Base-by-base conservation (phyloP, 37 sponge, comb jelly and placozoan genomes). In the Oopsacas minuta region DNA sequence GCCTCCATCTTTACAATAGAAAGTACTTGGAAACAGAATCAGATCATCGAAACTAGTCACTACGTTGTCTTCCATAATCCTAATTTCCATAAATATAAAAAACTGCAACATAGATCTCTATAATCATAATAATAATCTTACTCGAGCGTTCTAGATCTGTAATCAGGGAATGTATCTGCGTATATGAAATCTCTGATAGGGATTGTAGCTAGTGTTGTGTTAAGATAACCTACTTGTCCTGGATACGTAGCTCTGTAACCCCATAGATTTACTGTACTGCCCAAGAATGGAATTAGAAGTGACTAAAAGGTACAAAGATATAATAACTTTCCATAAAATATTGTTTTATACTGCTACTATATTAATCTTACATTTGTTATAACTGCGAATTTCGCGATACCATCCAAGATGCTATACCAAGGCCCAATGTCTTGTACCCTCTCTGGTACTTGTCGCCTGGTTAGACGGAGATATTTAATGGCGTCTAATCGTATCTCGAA, bases 381-480 rank as follows among this genome's bases (percentile, higher is more conserved):
- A 30, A 98, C 96, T 1, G 94, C 88, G 1, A 95, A 81, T 36
- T 92, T 91, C 32, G 96, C 88, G 36, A 98, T 88, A 5, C 89
- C 69, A 17, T 91, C 89, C 20, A 98, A 87, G 35, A 98, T 89
- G 25, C 38, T 38, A 52, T 90, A 98, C 99, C 99, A 97, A 36
- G 90, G 87, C 32, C 92, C 83, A 25, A 82, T 82, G 39, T 82
- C 83, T 25, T 82, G 83, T 35, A 37, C 83, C 30, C 38, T 82
- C 39, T 82, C 39, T 7, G 83, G 39, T 23, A 82, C 83, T 38
- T 7, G 34, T 7, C 83, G 38, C 12, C 83, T 38, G 35, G 83
- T 35, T 8, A 38, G 83, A 10, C 39, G 38, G 36, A 82, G 39
- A 20, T 82, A 82, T 23, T 82, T 82, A 1, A 82, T 30, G 3